Evolutionary conservation across 2,888 invertebrate genomes (phyloP).

Genomic region (Andrena minutula): DNA sequence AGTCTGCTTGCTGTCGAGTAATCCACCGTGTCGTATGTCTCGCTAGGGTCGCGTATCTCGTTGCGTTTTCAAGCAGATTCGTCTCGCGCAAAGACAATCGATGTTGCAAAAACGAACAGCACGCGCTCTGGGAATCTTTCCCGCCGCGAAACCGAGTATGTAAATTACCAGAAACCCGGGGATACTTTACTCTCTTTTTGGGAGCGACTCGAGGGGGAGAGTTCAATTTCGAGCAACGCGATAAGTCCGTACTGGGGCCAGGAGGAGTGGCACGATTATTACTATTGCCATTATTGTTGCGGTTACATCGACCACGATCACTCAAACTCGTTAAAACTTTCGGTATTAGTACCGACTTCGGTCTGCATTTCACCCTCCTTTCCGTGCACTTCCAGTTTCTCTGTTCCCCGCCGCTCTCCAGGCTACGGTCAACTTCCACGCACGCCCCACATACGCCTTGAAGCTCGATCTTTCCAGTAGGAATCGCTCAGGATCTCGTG

Average conservation of each 20-base stretch:
- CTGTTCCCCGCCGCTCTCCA: conserved; percentile 30
- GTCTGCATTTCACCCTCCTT: conserved; percentile 80
- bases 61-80: neutral
- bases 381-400: conserved; percentile 71
- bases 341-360: conserved; percentile 82
- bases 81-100: neutral
- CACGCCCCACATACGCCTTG: conserved; percentile 43
- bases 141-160: neutral
- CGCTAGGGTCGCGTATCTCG: conserved; percentile 44
- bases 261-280: conserved; percentile 77
- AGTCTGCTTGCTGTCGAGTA: conserved; percentile 36
- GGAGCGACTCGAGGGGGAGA: conserved; percentile 16
- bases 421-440: conserved; percentile 40
- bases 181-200: conserved; percentile 24
- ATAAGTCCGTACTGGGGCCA: conserved; percentile 80
- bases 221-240: conserved; percentile 76
- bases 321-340: conserved; percentile 85
- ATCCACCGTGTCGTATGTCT: conserved; percentile 36
- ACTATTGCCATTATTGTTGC: conserved; percentile 83
- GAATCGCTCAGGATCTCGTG: neutral
- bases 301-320: conserved; percentile 84
- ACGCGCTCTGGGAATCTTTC: neutral
- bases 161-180: conserved; percentile 30
- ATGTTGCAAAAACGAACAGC: neutral
- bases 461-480: conserved; percentile 34